Base-by-base conservation (phyloP, 2,888 invertebrate genomes). In the Hemaris fuciformis region DNA sequence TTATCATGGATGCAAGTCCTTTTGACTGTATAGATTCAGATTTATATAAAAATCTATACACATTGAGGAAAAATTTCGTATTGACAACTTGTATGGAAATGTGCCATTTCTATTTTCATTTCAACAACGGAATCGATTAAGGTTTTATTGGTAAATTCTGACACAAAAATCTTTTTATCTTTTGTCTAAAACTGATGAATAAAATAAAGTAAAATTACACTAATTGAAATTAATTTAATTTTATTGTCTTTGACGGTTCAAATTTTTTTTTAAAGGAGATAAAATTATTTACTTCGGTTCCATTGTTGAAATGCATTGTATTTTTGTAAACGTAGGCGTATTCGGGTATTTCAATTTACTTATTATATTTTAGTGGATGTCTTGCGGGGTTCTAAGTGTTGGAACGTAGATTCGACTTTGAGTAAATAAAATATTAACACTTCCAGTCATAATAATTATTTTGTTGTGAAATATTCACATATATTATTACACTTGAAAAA, bases 281-380 rank as follows among this genome's bases (percentile, higher is more conserved):
- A 10, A 8, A 10, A 22, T 20, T 8, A 3, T 25, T n/a, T 13
- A 27, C 31, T 18, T 18, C 18, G 18, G 4, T 27, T 53, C 31
- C 8, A 27, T 31, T 53, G 27, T 20, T 27, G 13, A 3, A n/a
- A 10, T n/a, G 10, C 3, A 18, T 53, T 64, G 46, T 70, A 66
- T 65, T 69, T 71, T 67, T 66, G 42, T 67, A 66, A 57, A 53
- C 6, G 42, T 53, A 57, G 59, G 13, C 13, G 59, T 63, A 60
- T 65, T 72, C 67, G 73, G 71, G 67, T 68, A 69, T 60, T 73
- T 61, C 60, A 65, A 64, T 70, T 67, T 53, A 53, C 27, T 53
- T 53, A n/a, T n/a, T n/a, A 71, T 70, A 56, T 64, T 48, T 6
- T 53, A 31, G 31, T 27, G 1, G 31, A 27, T 53, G 15, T 53